Evolutionary conservation across 2,888 invertebrate species (phyloP), one percentile per base, ranked within the genome.

Genomic region (Drosophila trichaetosa): DNA sequence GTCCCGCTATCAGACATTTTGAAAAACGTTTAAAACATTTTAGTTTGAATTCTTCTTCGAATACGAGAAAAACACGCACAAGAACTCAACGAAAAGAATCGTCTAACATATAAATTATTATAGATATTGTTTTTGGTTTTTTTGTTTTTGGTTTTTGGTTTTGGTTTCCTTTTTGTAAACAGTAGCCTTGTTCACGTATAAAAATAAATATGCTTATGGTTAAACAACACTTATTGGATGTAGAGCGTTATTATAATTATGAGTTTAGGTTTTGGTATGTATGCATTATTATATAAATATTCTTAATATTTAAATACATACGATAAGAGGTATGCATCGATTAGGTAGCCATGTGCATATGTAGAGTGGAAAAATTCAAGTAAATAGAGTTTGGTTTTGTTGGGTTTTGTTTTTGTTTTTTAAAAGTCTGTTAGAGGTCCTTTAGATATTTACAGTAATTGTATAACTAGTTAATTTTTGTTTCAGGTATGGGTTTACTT

Each of bases 1-100:
- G 93, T 93, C 93, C 93, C 93, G 91, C 91, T 93, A 93, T 93
- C 93, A 93, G 93, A 93, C 93, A 92, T 93, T 92, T 92, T 92
- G 91, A 93, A 93, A 93, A 92, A 87, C 89, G 91, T 88, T 90
- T 82, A 87, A 87, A 79, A 87, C 87, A 82, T 92, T 92, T 90
- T 84, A 81, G 87, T 87, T 86, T 91, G 83, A 65, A 76, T 77
- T 90, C 73, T 76, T 78, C 80, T 60, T 79, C 81, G 80, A 89
- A 76, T 73, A 62, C 78, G 81, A 81, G 79, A 79, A 82, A 80
- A 80, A 80, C 72, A 76, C 75, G 76, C 68, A 78, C 79, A 83
- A 77, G 54, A 78, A 78, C 63, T 65, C 7, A 79, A 87, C 73
- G 60, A 71, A 71, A 86, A 75, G 65, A 77, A 79, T 69, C 57